Base-by-base conservation (phyloP, 1,140 invertebrate genomes). In the Colletes latitarsis region DNA sequence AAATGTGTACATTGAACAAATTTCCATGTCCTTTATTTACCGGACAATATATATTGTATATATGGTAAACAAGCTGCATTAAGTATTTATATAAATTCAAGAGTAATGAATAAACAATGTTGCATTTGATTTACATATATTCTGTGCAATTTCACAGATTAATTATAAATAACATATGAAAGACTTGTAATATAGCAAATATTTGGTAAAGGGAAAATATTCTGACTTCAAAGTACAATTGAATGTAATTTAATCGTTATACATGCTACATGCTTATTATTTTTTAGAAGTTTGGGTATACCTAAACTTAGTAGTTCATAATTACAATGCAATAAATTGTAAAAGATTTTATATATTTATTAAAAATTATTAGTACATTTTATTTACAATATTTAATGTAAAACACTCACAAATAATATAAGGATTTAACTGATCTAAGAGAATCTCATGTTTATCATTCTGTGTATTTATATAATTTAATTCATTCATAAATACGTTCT, bases 401-500 rank as follows among this genome's bases (percentile, higher is more conserved):
- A 66, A 6, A 15, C 4, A n/a, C 14, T 3, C 21, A n/a, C 4
- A 62, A 52, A 53, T 12, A 73, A 63, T 73, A 46, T 19, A 72
- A 46, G 14, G 21, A 17, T 17, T 17, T 39, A 46, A 21, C 14
- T 63, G n/a, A 77, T 49, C 21, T 10, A 6, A 15, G 4, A n/a
- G 14, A 60, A 8, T 67, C 43, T 49, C 10, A 10, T 49, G 10
- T 8, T 49, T 52, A 46, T 46, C 46, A 9, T 46, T 66, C 17
- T 10, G 46, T 46, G 4, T 17, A 8, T 2, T 3, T n/a, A 46
- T 6, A 39, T 17, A 39, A 49, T 6, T 46, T 5, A 46, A 63
- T 55, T 46, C 74, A 74, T 49, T 77, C 52, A 58, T 91, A 79
- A 81, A 90, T 84, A 58, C 91, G 90, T 82, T 90, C 70, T 30